A percentile compares a stretch with the other conserved stretches of the same genome.
Conservation (phyloP, 2,888 invertebrate species). For the Napeogenes sylphis region DNA sequence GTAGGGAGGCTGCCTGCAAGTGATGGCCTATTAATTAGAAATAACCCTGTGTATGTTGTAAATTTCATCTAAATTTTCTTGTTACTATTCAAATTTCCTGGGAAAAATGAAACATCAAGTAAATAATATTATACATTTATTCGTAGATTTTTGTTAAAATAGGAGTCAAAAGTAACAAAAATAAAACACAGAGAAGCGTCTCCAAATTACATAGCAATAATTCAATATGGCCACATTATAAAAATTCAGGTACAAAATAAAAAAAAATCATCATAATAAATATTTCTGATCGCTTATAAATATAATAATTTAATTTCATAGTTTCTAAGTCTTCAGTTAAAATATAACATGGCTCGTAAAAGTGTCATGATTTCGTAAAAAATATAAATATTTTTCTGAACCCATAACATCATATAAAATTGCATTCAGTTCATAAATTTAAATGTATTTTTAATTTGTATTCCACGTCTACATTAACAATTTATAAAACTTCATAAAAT, state of each 20-base stretch:
- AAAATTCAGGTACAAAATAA: conserved; percentile 76
- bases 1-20: too few relatives aligned
- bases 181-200: conserved; percentile 50
- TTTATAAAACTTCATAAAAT: conserved; percentile 46
- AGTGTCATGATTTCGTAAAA: conserved; percentile 50
- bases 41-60: too few relatives aligned
- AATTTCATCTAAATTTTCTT: too few relatives aligned
- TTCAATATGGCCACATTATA: conserved; percentile 73
- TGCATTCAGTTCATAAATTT: conserved; percentile 20
- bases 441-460: conserved; percentile 11
- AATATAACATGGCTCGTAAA: conserved; percentile 24
- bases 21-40: too few relatives aligned
- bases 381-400: conserved; percentile 41
- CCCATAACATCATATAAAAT: conserved; percentile 48
- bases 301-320: conserved; percentile 70
- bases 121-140: conserved; percentile 63
- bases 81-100: too few relatives aligned
- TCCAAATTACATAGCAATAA: conserved; percentile 50
- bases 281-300: conserved; percentile 53
- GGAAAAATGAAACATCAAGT: conserved; percentile 37
- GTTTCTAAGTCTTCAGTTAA: conserved; percentile 66
- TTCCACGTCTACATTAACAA: conserved; percentile 8
- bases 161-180: conserved; percentile 65
- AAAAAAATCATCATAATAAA: conserved; percentile 58
- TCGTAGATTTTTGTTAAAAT: conserved; percentile 64